These are phyloP conservation scores for Iselma pallidipennis DNA, from an alignment of 2,888 invertebrate species.

Conservation along the genomic window DNA sequence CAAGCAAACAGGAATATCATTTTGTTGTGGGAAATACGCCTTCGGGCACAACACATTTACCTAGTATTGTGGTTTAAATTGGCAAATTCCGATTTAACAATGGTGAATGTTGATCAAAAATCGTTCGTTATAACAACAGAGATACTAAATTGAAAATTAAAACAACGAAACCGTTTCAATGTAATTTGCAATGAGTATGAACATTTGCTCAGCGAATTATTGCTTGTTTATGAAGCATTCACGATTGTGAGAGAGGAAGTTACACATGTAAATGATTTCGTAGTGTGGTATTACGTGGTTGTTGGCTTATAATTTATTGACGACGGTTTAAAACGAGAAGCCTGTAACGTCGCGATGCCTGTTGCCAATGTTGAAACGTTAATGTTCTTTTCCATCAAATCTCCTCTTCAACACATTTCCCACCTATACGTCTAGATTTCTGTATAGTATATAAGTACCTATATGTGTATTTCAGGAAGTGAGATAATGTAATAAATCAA, in stretches of 20 bases:
- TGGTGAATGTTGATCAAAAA: neutral
- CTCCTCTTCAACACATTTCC: neutral
- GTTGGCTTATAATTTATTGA: constrained; percentile 24
- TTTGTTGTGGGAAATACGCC: neutral
- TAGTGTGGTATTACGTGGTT: constrained; percentile 10
- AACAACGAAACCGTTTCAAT: no score
- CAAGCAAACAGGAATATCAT: neutral
- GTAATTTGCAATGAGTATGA: neutral
- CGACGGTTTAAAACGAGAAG: constrained; percentile 24
- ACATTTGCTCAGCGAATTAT: constrained; percentile 1
- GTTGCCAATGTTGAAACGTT: constrained; percentile 31
- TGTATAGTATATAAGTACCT: constrained; percentile 9
- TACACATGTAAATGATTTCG: constrained; percentile 26
- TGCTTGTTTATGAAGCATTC: constrained; percentile 13
- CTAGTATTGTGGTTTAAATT: no score
- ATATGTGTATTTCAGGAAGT: constrained; percentile 34
- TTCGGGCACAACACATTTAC: neutral
- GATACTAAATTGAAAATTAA: neutral
- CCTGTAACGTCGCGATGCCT: constrained; percentile 22
- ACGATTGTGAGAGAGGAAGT: constrained; percentile 15
- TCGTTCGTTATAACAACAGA: no score
- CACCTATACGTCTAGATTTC: neutral
- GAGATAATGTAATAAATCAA: constrained; percentile 49
- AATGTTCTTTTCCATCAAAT: constrained; percentile 33
- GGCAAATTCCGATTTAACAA: neutral